A percentile compares a stretch with the other conserved stretches of the same genome.
Evolutionary conservation across 2,797 vertebrate species (phyloP).

Genomic region (Falco peregrinus): DNA sequence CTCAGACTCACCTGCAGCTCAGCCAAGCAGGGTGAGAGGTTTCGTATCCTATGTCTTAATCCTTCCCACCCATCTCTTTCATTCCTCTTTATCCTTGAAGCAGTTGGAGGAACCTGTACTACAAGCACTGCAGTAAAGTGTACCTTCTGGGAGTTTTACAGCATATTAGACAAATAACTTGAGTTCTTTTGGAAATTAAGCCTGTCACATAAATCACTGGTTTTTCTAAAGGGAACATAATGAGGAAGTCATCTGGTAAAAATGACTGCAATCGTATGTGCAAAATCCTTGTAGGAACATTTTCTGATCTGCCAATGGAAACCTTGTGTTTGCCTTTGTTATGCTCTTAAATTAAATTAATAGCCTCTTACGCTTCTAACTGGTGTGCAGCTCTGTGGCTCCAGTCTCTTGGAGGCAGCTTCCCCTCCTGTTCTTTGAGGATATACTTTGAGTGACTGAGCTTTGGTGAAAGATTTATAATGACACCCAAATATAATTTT

Average conservation of each 20-base stretch:
- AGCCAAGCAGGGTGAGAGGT: background rate
- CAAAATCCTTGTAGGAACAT: background rate
- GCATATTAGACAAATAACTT: background rate
- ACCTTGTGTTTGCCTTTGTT: background rate
- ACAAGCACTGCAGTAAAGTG: background rate
- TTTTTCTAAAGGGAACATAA: background rate
- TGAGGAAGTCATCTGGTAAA: constrained; percentile 23
- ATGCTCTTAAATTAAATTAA: background rate
- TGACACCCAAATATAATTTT: background rate
- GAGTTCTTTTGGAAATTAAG: background rate
- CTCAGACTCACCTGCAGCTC: background rate
- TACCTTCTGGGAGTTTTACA: background rate
- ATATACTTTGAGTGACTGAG: background rate
- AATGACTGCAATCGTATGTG: background rate
- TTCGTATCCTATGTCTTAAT: background rate
- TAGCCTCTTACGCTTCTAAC: background rate
- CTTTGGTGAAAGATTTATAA: background rate
- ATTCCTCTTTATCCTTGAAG: background rate
- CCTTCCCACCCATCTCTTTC: background rate
- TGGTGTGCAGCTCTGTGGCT: background rate
- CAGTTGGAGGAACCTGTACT: background rate
- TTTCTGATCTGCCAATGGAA: constrained; percentile 3
- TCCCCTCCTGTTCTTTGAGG: background rate
- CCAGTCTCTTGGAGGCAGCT: background rate
- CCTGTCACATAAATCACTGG: background rate